A percentile compares a stretch with the other conserved stretches of the same genome.
Evolutionary conservation across 2,888 invertebrate genomes (phyloP).

Genomic region (Sipunculus nudus): DNA sequence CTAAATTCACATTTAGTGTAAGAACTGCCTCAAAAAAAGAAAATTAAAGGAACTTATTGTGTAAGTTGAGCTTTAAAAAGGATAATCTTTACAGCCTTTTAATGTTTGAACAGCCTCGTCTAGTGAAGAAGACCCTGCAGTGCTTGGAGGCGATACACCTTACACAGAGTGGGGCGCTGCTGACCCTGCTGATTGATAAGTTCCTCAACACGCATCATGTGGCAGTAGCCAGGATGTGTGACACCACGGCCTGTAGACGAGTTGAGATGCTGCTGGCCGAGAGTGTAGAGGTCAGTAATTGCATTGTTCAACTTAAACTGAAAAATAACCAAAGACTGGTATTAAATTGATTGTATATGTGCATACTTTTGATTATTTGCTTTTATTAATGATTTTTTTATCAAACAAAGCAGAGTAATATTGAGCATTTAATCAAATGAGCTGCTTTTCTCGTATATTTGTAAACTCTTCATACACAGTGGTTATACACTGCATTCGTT

Average conservation of each 20-base stretch:
- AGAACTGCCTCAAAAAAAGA: too few relatives aligned
- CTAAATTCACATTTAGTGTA: too few relatives aligned
- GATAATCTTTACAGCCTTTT: conserved; percentile 8
- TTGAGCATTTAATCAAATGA: too few relatives aligned
- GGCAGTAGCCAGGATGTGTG: conserved; percentile 75
- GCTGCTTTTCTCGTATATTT: too few relatives aligned
- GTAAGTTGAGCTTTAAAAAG: neutral
- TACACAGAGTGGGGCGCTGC: conserved; percentile 79
- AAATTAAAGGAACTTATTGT: neutral
- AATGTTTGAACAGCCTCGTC: conserved; percentile 71
- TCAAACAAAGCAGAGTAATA: too few relatives aligned
- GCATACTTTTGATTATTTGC: too few relatives aligned
- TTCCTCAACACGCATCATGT: conserved; percentile 77
- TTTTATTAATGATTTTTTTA: too few relatives aligned
- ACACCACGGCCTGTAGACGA: conserved; percentile 77
- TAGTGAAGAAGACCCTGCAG: conserved; percentile 76
- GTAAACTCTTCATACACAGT: too few relatives aligned
- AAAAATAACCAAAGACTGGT: too few relatives aligned
- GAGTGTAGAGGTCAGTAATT: conserved; percentile 50
- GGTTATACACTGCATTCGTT: too few relatives aligned
- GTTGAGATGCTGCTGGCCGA: conserved; percentile 77
- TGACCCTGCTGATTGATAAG: conserved; percentile 73
- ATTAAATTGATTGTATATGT: too few relatives aligned
- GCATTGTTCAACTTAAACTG: too few relatives aligned
- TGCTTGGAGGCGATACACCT: conserved; percentile 73